Conservation (phyloP, 2,113 vertebrate genomes). For the Epinephelus moara region DNA sequence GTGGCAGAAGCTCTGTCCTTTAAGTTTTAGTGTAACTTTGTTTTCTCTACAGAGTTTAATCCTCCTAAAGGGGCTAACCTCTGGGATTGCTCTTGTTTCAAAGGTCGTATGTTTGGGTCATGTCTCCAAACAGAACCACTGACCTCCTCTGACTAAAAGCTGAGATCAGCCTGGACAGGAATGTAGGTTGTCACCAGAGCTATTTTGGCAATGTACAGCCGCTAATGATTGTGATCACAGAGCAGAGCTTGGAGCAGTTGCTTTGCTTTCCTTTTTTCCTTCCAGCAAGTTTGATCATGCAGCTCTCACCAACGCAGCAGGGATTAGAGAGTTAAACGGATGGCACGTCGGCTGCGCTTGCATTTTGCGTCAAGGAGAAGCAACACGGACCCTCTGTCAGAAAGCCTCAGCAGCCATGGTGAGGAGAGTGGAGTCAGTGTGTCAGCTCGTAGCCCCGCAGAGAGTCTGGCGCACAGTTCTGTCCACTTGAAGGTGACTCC, state of each 20-base stretch:
- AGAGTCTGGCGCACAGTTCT: conserved; percentile 81
- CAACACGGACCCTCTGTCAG: conserved; percentile 92
- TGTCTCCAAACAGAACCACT: conserved; percentile 78
- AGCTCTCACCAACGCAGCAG: conserved; percentile 73
- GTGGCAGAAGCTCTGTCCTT: conserved; percentile 71
- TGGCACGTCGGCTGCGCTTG: conserved; percentile 93
- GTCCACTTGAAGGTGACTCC: conserved; percentile 89
- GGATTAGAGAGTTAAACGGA: conserved; percentile 90
- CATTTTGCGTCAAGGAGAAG: conserved; percentile 94
- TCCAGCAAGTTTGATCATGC: conserved; percentile 81
- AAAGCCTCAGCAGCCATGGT: conserved; percentile 87
- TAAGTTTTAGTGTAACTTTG: conserved; percentile 78
- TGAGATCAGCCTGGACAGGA: conserved; percentile 80
- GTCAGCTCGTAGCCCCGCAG: conserved; percentile 77
- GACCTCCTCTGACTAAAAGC: conserved; percentile 79
- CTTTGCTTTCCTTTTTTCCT: conserved; percentile 73
- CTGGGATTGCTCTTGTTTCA: conserved; percentile 79
- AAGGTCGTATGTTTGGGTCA: conserved; percentile 81
- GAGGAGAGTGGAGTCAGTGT: conserved; percentile 76
- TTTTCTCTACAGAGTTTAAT: conserved; percentile 77
- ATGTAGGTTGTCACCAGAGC: conserved; percentile 86
- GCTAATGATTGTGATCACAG: conserved; percentile 86
- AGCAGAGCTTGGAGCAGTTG: conserved; percentile 84
- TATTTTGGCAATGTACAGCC: conserved; percentile 85
- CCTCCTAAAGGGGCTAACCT: conserved; percentile 80